A percentile compares a stretch with the other conserved stretches of the same genome.
Conservation (phyloP, 2,888 invertebrate species). For the Nycteola revayana region DNA sequence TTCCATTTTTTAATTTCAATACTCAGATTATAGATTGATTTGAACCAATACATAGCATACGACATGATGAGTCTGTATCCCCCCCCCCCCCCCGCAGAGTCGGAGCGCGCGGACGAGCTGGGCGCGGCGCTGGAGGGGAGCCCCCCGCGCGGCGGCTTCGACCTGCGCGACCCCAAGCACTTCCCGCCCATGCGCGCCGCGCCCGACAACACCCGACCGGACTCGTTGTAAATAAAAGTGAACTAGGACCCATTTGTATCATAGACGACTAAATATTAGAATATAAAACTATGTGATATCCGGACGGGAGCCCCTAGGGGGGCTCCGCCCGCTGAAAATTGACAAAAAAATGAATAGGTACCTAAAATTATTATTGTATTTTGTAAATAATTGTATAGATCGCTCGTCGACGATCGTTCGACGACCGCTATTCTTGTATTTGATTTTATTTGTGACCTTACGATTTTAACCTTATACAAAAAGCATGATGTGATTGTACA, state of each 20-base stretch:
- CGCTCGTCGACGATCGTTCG: not conserved
- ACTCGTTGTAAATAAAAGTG: too few relatives aligned
- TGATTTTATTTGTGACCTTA: too few relatives aligned
- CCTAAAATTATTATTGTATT: too few relatives aligned
- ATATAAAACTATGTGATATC: constrained; percentile 21
- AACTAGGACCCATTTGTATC: too few relatives aligned
- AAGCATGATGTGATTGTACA: too few relatives aligned
- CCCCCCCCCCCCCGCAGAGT: constrained; percentile 80
- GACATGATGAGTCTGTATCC: too few relatives aligned
- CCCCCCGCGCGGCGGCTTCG: constrained; percentile 85
- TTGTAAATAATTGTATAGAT: constrained; percentile 34
- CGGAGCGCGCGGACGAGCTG: constrained; percentile 88
- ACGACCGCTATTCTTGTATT: too few relatives aligned
- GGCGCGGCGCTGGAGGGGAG: constrained; percentile 85
- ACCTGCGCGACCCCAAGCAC: constrained; percentile 91
- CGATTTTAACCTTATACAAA: too few relatives aligned
- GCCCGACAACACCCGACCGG: not conserved
- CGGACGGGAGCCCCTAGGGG: constrained; percentile 24
- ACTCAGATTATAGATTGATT: too few relatives aligned
- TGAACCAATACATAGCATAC: too few relatives aligned
- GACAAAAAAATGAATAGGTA: constrained; percentile 8
- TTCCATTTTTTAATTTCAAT: too few relatives aligned
- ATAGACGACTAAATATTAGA: not conserved
- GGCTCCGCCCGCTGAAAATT: constrained; percentile 15
- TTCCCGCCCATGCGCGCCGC: constrained; percentile 87